phyloP scores from a whole-genome alignment of 2,113 vertebrate genomes.

The Ondatra zibethicus region DNA sequence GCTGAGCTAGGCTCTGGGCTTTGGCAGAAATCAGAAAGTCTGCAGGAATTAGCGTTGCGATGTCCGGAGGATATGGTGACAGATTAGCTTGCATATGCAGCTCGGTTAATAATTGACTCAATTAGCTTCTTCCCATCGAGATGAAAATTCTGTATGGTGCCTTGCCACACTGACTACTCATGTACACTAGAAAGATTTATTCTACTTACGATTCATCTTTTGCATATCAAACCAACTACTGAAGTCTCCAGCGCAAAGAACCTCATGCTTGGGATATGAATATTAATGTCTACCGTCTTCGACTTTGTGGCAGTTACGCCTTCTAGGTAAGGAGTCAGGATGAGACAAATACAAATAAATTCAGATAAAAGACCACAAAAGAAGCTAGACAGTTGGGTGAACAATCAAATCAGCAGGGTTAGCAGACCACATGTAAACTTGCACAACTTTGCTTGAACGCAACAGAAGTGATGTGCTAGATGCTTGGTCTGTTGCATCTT shows the following conservation, averaged over 20 bases:
- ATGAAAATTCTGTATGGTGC: neutral
- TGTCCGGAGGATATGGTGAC: conserved; percentile 59
- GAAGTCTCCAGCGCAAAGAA: neutral
- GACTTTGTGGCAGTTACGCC: neutral
- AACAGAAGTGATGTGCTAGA: neutral
- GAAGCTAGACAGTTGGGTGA: neutral
- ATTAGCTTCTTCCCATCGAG: neutral
- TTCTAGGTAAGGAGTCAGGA: neutral
- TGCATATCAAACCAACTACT: neutral
- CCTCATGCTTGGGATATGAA: neutral
- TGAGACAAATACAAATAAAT: neutral
- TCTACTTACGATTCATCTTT: neutral
- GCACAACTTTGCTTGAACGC: no score
- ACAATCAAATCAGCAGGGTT: neutral
- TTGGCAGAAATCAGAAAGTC: conserved; percentile 55
- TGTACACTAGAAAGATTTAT: neutral
- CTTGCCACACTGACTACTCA: neutral
- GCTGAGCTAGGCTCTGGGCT: conserved; percentile 29
- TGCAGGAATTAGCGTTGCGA: conserved; percentile 54
- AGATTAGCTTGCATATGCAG: conserved; percentile 41
- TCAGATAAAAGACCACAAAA: neutral
- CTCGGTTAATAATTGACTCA: conserved; percentile 31
- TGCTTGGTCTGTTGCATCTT: neutral
- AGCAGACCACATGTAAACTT: no score
- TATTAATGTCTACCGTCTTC: neutral